Evolutionary conservation across 92 coral and sea anemone genomes (phyloP).

Genomic region (Porites cylindrica): DNA sequence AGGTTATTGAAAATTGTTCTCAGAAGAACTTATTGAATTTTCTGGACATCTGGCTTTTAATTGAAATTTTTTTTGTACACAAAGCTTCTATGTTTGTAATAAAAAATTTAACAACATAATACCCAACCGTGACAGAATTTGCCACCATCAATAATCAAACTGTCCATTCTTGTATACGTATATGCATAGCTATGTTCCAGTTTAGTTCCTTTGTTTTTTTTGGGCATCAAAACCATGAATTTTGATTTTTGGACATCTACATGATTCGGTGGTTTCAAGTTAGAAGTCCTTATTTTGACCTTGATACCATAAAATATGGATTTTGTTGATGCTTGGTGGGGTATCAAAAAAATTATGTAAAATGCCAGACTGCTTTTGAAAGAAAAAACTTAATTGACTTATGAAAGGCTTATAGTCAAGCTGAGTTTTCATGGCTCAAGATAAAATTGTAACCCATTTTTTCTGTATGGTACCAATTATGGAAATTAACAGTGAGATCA

Average conservation of each 20-base stretch:
- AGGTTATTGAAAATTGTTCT: constrained; percentile 11
- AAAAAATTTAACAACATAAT: constrained; percentile 81
- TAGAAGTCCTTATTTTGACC: constrained; percentile 49
- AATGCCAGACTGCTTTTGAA: constrained; percentile 34
- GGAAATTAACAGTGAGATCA: constrained; percentile 64
- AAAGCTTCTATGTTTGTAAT: constrained; percentile 49
- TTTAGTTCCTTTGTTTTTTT: constrained; percentile 52
- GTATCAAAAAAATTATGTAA: constrained; percentile 14
- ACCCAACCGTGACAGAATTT: constrained; percentile 79
- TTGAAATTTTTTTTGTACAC: constrained; percentile 69
- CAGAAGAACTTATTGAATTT: constrained; percentile 35
- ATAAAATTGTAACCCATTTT: constrained; percentile 15
- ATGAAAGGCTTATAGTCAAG: constrained; percentile 39
- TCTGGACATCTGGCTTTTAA: constrained; percentile 74
- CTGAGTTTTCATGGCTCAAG: constrained; percentile 11
- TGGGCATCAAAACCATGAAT: constrained; percentile 56
- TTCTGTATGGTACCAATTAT: constrained; percentile 40
- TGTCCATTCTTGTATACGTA: constrained; percentile 70
- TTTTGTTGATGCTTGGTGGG: constrained; percentile 37
- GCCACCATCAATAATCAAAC: constrained; percentile 67
- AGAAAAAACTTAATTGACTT: constrained; percentile 59
- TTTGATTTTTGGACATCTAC: constrained; percentile 56
- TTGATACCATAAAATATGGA: constrained; percentile 37
- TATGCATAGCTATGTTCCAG: constrained; percentile 54
- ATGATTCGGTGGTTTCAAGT: constrained; percentile 54